Percentiles rank a stretch among this genome's conserved stretches.
phyloP scores from a whole-genome alignment of 2,888 invertebrate species.

The Cryptus armator region DNA sequence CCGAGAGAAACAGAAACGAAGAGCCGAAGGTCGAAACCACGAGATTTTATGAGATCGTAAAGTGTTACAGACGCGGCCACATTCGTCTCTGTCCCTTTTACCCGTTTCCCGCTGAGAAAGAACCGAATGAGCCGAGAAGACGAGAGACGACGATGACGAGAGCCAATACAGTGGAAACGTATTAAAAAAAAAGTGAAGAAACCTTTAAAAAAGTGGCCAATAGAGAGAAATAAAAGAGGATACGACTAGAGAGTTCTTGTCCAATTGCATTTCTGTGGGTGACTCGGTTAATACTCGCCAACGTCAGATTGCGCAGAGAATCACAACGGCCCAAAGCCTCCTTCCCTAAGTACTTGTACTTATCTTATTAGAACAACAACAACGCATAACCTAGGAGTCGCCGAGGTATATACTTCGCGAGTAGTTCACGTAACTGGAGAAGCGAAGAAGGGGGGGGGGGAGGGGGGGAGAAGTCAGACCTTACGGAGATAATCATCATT shows the following conservation, averaged over 20 bases:
- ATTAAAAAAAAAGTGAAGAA: constrained; percentile 7
- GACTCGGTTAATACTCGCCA: constrained; percentile 62
- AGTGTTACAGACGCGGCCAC: constrained; percentile 37
- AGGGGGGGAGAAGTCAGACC: background rate
- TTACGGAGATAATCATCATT: constrained; percentile 55
- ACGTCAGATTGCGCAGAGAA: constrained; percentile 43
- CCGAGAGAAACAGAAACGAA: constrained; percentile 2
- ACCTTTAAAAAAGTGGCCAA: background rate
- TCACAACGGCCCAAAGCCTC: constrained; percentile 45
- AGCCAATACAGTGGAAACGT: constrained; percentile 24
- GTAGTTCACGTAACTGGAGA: constrained; percentile 52
- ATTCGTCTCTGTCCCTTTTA: background rate
- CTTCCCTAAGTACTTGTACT: constrained; percentile 51
- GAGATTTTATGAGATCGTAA: constrained; percentile 65
- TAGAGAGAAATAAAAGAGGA: constrained; percentile 23
- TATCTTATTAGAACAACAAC: constrained; percentile 63
- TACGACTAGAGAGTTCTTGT: background rate
- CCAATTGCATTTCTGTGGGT: constrained; percentile 46
- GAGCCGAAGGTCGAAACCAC: constrained; percentile 56
- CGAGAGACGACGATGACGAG: constrained; percentile 33
- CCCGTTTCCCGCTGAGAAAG: background rate
- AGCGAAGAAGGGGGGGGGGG: background rate
- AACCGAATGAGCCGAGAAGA: constrained; percentile 17
- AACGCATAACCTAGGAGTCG: constrained; percentile 37
- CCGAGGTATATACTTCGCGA: constrained; percentile 16